A percentile compares a stretch with the other conserved stretches of the same genome.
phyloP scores from a whole-genome alignment of 2,888 invertebrate species.

The Trimorus sp. region DNA sequence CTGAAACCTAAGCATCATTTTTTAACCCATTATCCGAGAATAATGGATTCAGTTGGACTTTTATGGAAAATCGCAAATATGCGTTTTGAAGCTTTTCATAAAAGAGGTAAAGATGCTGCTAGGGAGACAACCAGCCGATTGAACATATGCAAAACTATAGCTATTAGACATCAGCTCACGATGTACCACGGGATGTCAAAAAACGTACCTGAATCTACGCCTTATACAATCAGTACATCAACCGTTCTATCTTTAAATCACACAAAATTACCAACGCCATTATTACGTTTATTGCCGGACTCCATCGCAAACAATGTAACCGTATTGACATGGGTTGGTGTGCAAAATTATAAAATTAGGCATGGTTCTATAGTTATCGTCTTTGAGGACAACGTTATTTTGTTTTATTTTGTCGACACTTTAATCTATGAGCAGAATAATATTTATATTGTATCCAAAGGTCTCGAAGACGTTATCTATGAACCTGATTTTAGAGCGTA shows the following conservation, averaged over 20 bases:
- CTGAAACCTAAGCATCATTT: conserved; percentile 67
- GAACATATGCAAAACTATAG: conserved; percentile 64
- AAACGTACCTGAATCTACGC: background rate
- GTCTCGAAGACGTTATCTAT: no score
- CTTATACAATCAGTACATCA: background rate
- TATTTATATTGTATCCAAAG: no score
- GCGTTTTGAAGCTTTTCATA: conserved; percentile 15
- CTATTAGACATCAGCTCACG: conserved; percentile 44
- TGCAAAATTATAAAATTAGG: no score
- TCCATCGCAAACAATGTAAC: no score
- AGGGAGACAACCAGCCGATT: conserved; percentile 49
- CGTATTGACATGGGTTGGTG: no score
- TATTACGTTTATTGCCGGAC: no score
- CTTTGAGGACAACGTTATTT: no score
- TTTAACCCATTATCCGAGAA: conserved; percentile 60
- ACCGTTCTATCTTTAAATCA: background rate
- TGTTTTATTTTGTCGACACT: no score
- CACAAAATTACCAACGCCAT: no score
- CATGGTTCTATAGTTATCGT: no score
- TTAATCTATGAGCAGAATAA: no score
- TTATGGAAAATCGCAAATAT: conserved; percentile 53
- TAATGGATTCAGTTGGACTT: conserved; percentile 62
- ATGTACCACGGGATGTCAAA: background rate
- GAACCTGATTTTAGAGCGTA: no score
- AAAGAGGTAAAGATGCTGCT: conserved; percentile 59